Conservation (phyloP, 2,888 invertebrate genomes). For the Netelia inedita region DNA sequence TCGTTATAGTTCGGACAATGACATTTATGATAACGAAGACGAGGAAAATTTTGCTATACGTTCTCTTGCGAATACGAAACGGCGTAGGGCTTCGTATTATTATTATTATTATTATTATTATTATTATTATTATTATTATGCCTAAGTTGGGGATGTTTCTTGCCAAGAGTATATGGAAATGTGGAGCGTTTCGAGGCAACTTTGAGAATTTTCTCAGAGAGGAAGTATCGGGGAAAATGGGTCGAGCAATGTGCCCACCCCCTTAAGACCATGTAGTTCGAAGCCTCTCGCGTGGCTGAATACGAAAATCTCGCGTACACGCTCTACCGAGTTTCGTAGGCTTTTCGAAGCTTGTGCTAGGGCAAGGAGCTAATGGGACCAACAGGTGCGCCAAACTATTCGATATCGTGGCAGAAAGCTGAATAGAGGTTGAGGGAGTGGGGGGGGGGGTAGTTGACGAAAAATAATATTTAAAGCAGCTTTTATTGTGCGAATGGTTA, state of each 20-base stretch:
- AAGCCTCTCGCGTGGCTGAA: not conserved
- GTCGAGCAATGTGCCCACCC: not conserved
- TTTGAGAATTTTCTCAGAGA: not conserved
- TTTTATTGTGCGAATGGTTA: not conserved
- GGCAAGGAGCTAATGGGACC: conserved; percentile 6
- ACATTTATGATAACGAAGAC: not conserved
- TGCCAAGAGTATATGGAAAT: no score
- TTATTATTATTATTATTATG: no score
- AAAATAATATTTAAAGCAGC: no score
- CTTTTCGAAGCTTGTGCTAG: conserved; percentile 20
- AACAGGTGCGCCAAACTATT: conserved; percentile 33
- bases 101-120: no score
- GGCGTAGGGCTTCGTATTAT: no score
- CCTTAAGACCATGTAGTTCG: not conserved
- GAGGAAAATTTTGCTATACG: not conserved
- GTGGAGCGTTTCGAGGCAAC: not conserved
- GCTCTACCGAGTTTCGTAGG: conserved; percentile 1
- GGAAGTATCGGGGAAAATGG: not conserved
- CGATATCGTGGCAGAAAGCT: not conserved
- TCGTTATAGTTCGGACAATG: not conserved
- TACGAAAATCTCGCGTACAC: not conserved
- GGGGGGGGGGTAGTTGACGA: not conserved
- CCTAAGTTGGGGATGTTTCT: no score
- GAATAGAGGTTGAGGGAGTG: not conserved
- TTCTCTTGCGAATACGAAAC: not conserved